These are phyloP conservation scores for Champsocephalus esox DNA, from an alignment of 2,797 vertebrate species.

Conservation along the genomic window DNA sequence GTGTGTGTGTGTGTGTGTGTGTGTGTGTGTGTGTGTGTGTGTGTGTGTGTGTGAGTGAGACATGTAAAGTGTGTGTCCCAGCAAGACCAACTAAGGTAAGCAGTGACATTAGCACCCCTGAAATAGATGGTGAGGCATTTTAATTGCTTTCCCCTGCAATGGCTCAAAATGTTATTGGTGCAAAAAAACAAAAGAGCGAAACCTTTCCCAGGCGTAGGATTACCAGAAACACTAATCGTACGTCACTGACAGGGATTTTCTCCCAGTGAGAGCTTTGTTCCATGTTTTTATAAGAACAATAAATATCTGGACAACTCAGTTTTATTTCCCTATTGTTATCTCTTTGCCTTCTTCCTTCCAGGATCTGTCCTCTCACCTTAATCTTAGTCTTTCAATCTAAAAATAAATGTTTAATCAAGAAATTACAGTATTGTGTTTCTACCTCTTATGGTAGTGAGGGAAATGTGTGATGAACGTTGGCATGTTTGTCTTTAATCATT, in stretches of 20 bases:
- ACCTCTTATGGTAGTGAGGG: conserved; percentile 19
- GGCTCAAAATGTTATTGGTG: conserved; percentile 69
- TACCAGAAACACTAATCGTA: conserved; percentile 22
- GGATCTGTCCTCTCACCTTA: conserved; percentile 59
- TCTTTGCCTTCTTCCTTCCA: conserved; percentile 58
- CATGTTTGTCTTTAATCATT: conserved; percentile 76
- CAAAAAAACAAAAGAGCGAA: conserved; percentile 51
- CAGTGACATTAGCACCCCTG: conserved; percentile 72
- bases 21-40: conserved; percentile 24
- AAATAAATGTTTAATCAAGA: conserved; percentile 23
- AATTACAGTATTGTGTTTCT: conserved; percentile 39
- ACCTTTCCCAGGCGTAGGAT: conserved; percentile 47
- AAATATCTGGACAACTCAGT: conserved; percentile 46
- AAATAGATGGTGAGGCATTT: conserved; percentile 84
- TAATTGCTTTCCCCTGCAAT: conserved; percentile 81
- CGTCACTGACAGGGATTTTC: conserved; percentile 27
- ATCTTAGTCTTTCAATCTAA: conserved; percentile 51
- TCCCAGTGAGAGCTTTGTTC: conserved; percentile 28
- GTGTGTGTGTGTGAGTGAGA: conserved; percentile 15
- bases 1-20: conserved; percentile 29
- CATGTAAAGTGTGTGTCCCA: conserved; percentile 55
- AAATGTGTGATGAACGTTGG: conserved; percentile 58
- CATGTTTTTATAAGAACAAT: conserved; percentile 39
- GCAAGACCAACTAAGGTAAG: conserved; percentile 70
- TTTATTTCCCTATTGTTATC: conserved; percentile 59